phyloP scores from a whole-genome alignment of 2,888 invertebrate species.

The Strigamia maritima region DNA sequence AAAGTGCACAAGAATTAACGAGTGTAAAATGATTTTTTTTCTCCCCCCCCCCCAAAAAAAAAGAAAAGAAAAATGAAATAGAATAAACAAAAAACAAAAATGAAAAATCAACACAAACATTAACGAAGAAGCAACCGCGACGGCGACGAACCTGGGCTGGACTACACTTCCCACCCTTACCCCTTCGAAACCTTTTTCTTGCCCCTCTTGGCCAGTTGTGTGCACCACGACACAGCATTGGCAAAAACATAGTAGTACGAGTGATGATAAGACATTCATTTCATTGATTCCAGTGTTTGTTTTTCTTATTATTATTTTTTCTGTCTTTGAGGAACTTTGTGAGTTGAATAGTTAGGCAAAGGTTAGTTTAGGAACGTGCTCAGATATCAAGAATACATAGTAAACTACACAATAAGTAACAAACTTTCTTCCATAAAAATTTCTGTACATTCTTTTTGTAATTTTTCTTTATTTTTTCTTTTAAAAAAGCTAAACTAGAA shows the following conservation, averaged over 20 bases:
- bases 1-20: slow-evolving; percentile 10
- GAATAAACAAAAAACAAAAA: background rate
- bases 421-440: slow-evolving; percentile 35
- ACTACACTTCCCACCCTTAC: slow-evolving; percentile 10
- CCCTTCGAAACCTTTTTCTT: background rate
- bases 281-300: slow-evolving; percentile 10
- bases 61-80: background rate
- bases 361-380: slow-evolving; percentile 35
- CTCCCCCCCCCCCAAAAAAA: background rate
- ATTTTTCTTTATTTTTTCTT: slow-evolving; percentile 6
- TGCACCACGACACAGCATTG: slow-evolving; percentile 10
- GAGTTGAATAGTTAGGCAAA: slow-evolving; percentile 36
- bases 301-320: background rate
- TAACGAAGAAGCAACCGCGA: slow-evolving; percentile 9
- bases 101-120: slow-evolving; percentile 6
- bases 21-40: background rate
- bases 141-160: slow-evolving; percentile 15
- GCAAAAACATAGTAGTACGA: slow-evolving; percentile 6
- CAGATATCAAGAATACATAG: slow-evolving; percentile 34
- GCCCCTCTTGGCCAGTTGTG: slow-evolving; percentile 15
- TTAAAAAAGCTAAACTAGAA: slow-evolving; percentile 22
- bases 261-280: slow-evolving; percentile 15
- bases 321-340: slow-evolving; percentile 36
- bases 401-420: slow-evolving; percentile 36
- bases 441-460: slow-evolving; percentile 33